Percentiles rank a stretch among this genome's conserved stretches.
These are phyloP conservation scores for Callimorpha dominula DNA, from an alignment of 2,888 invertebrate genomes.

Conservation along the genomic window DNA sequence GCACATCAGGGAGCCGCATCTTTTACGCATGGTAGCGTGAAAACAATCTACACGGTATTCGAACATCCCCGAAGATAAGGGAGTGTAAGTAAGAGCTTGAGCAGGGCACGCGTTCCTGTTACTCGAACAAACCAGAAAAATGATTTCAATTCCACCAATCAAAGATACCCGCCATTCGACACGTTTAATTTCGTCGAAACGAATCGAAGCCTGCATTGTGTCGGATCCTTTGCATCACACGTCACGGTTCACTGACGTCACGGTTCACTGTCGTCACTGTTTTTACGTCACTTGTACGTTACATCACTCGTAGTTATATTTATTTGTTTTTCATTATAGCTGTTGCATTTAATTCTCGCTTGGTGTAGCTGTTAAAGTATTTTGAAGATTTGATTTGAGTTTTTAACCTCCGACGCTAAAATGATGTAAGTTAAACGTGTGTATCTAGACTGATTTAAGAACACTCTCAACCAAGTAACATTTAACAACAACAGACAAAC, in stretches of 20 bases:
- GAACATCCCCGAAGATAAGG: no score
- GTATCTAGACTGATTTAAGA: no score
- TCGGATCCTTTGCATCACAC: slow-evolving; percentile 6
- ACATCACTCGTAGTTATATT: slow-evolving; percentile 9
- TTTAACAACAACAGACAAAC: no score
- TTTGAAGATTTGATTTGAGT: neutral
- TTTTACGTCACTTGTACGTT: neutral
- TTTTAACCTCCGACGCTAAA: no score
- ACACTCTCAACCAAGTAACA: no score
- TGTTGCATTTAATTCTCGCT: slow-evolving; percentile 3
- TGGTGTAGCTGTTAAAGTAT: neutral
- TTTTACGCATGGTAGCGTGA: no score
- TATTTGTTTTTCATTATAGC: neutral
- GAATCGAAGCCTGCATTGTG: slow-evolving; percentile 6
- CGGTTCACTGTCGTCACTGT: neutral
- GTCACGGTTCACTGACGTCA: slow-evolving; percentile 6
- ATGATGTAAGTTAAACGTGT: no score
- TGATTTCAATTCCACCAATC: neutral
- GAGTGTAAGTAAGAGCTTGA: no score
- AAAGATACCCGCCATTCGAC: neutral
- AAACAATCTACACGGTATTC: no score
- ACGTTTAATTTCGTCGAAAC: neutral
- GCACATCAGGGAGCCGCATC: no score
- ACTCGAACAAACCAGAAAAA: neutral
- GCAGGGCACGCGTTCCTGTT: neutral